Conservation (phyloP, 2,888 invertebrate species). For the Leuctra nigra region DNA sequence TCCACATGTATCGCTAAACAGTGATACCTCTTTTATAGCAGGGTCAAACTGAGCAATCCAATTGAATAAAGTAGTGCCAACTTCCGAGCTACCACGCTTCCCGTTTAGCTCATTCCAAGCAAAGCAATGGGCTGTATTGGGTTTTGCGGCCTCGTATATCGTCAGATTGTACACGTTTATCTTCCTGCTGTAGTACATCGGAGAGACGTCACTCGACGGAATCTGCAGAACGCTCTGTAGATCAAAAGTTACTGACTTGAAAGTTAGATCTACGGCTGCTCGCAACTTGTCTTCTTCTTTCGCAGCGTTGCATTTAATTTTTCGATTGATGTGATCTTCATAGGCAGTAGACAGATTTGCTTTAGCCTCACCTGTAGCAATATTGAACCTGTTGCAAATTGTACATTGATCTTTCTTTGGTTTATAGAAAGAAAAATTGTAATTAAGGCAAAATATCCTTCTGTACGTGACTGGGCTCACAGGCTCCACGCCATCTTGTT, state of each 20-base stretch:
- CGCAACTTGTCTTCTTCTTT: constrained; percentile 29
- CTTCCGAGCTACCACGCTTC: constrained; percentile 34
- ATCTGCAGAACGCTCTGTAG: constrained; percentile 34
- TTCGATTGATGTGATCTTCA: constrained; percentile 6
- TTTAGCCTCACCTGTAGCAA: neutral
- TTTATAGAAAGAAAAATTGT: constrained; percentile 28
- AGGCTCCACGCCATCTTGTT: constrained; percentile 20
- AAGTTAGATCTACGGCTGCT: constrained; percentile 29
- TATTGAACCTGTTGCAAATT: constrained; percentile 26
- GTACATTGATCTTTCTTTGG: constrained; percentile 31
- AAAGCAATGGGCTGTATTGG: constrained; percentile 33
- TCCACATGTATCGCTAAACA: constrained; percentile 31
- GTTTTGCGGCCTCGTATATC: constrained; percentile 33
- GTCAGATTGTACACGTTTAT: constrained; percentile 34
- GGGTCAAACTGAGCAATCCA: constrained; percentile 17
- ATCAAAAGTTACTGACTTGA: constrained; percentile 33
- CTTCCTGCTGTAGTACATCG: constrained; percentile 35
- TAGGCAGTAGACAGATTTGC: neutral
- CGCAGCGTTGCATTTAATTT: constrained; percentile 23
- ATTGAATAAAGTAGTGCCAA: constrained; percentile 32
- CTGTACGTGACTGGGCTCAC: constrained; percentile 26
- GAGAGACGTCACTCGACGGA: constrained; percentile 32
- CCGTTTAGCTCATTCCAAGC: constrained; percentile 34
- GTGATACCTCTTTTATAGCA: constrained; percentile 20
- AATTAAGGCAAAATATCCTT: constrained; percentile 27